Evolutionary conservation across 1,140 invertebrate genomes (phyloP).

Genomic region (Ruditapes philippinarum): DNA sequence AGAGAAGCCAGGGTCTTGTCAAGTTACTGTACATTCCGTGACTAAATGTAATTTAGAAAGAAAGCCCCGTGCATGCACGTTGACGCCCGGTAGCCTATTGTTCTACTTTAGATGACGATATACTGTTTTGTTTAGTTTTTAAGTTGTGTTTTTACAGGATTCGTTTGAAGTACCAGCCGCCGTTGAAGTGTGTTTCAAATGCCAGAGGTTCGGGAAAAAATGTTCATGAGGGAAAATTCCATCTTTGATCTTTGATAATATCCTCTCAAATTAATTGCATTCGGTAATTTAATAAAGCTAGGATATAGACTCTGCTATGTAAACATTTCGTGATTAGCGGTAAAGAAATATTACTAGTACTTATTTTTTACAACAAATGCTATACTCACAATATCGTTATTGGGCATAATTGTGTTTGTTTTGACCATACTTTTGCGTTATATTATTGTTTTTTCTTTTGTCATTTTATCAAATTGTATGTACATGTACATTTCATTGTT

Average conservation of each 20-base stretch:
- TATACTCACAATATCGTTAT: no score
- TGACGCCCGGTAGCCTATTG: background rate
- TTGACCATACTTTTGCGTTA: no score
- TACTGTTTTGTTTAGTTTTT: no score
- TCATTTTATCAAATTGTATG: no score
- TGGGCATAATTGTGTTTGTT: no score
- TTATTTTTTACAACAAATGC: no score
- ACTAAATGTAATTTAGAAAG: slow-evolving; percentile 1
- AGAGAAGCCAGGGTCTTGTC: background rate
- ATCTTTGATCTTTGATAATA: slow-evolving; percentile 13
- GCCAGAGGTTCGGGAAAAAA: slow-evolving; percentile 25
- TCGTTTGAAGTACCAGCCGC: background rate
- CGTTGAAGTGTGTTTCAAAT: slow-evolving; percentile 10
- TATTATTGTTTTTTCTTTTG: no score
- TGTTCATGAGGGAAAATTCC: background rate
- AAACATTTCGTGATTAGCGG: no score
- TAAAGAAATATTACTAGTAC: no score
- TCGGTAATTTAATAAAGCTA: no score
- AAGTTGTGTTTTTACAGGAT: background rate
- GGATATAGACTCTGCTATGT: no score
- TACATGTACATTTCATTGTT: no score
- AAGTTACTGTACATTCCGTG: slow-evolving; percentile 2
- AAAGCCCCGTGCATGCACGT: background rate
- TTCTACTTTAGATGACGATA: background rate
- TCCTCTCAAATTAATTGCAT: slow-evolving; percentile 19